phyloP scores from a whole-genome alignment of 2,113 vertebrate genomes.

The Cryptoleucopteryx plumbea region DNA sequence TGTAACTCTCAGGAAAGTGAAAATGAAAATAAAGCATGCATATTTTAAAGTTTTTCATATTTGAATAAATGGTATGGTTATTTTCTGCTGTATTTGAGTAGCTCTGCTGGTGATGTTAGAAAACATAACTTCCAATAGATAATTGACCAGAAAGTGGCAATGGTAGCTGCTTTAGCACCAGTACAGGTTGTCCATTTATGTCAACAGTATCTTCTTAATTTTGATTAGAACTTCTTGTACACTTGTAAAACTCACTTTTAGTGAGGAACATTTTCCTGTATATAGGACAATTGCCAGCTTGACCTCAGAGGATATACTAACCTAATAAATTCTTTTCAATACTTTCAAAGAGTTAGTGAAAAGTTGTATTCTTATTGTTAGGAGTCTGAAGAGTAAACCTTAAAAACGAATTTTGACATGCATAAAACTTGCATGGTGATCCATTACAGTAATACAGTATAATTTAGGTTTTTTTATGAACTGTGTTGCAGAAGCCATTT shows the following conservation, averaged over 20 bases:
- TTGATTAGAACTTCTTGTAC: background rate
- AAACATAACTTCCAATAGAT: background rate
- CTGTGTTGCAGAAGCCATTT: background rate
- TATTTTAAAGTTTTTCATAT: background rate
- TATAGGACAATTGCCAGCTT: background rate
- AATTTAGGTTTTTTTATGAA: background rate
- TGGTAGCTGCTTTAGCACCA: background rate
- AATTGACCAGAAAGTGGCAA: background rate
- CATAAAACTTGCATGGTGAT: background rate
- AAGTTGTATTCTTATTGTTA: background rate
- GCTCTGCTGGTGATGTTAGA: background rate
- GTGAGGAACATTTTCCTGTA: background rate
- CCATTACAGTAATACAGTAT: background rate
- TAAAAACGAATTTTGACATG: background rate
- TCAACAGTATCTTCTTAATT: background rate
- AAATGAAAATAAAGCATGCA: background rate
- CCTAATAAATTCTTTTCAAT: background rate
- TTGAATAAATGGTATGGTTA: background rate
- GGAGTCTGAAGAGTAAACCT: background rate
- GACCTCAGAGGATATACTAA: background rate
- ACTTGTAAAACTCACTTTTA: background rate
- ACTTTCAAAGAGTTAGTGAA: background rate
- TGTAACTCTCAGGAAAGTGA: background rate
- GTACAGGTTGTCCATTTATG: background rate
- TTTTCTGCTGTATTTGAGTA: background rate